Evolutionary conservation across 1,140 invertebrate genomes (phyloP).

Genomic region (Anastrepha ludens): DNA sequence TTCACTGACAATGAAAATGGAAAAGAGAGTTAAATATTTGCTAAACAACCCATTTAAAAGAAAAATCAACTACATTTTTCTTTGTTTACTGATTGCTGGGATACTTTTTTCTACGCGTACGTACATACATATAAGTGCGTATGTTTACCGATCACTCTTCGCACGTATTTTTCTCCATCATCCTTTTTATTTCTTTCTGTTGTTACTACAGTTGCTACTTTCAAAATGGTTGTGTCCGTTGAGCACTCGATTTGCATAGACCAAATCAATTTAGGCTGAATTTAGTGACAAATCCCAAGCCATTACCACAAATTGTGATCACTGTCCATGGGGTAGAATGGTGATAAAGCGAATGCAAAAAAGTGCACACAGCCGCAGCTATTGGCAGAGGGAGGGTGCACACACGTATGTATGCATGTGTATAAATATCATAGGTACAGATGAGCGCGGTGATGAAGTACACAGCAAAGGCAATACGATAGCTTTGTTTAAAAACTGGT

Average conservation of each 20-base stretch:
- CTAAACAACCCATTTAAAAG: neutral
- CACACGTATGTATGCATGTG: neutral
- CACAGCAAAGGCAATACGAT: neutral
- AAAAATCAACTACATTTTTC: neutral
- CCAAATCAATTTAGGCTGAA: no score
- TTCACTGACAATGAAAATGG: no score
- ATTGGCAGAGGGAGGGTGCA: neutral
- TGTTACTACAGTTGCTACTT: neutral
- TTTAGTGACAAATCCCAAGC: neutral
- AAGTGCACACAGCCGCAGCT: neutral
- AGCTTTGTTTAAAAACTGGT: constrained; percentile 38
- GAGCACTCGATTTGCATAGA: neutral
- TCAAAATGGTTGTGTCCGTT: neutral
- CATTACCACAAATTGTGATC: neutral
- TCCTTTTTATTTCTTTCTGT: neutral
- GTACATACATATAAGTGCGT: neutral
- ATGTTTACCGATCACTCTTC: neutral
- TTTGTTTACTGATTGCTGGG: constrained; percentile 16
- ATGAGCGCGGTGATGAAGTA: neutral
- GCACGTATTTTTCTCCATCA: neutral
- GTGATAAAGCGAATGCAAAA: neutral
- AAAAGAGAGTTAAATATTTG: neutral
- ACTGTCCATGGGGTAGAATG: neutral
- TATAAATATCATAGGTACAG: neutral
- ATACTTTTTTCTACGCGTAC: neutral